Evolutionary conservation across 2,888 invertebrate genomes (phyloP).

Genomic region (Drosophila ochracea): DNA sequence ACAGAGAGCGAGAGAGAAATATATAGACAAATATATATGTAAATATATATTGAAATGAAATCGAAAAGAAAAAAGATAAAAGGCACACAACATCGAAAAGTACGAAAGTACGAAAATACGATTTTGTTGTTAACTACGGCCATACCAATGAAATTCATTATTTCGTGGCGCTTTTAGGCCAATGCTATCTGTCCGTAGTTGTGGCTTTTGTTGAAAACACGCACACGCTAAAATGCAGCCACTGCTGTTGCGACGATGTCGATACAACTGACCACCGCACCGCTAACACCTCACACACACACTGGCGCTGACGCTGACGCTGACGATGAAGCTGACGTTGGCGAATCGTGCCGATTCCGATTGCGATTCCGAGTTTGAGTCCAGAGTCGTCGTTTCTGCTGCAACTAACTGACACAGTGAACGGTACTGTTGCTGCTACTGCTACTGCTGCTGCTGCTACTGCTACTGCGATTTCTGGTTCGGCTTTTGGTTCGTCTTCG

Average conservation of each 20-base stretch:
- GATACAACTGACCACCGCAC: constrained; percentile 53
- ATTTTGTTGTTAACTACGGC: not conserved
- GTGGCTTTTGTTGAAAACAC: constrained; percentile 44
- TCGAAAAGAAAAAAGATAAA: constrained; percentile 1
- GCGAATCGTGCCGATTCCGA: constrained; percentile 4
- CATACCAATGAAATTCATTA: constrained; percentile 86
- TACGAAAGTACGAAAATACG: not conserved
- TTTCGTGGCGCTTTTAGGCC: constrained; percentile 85
- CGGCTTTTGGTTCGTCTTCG: constrained; percentile 10
- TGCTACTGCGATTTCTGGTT: constrained; percentile 39
- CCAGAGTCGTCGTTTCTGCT: constrained; percentile 35
- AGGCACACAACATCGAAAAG: constrained; percentile 38
- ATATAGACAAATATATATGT: constrained; percentile 20
- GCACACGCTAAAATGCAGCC: constrained; percentile 38
- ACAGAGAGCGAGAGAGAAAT: constrained; percentile 35
- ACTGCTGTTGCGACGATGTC: constrained; percentile 51
- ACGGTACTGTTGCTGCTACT: constrained; percentile 38
- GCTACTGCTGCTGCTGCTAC: constrained; percentile 19
- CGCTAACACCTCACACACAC: constrained; percentile 51
- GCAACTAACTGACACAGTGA: constrained; percentile 67
- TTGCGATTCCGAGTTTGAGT: constrained; percentile 2
- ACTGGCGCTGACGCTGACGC: constrained; percentile 20
- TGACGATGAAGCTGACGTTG: not conserved
- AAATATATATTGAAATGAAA: constrained; percentile 37
- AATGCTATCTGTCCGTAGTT: constrained; percentile 85